These are phyloP conservation scores for Neodiprion fabricii DNA, from an alignment of 1,140 invertebrate species.

Conservation along the genomic window DNA sequence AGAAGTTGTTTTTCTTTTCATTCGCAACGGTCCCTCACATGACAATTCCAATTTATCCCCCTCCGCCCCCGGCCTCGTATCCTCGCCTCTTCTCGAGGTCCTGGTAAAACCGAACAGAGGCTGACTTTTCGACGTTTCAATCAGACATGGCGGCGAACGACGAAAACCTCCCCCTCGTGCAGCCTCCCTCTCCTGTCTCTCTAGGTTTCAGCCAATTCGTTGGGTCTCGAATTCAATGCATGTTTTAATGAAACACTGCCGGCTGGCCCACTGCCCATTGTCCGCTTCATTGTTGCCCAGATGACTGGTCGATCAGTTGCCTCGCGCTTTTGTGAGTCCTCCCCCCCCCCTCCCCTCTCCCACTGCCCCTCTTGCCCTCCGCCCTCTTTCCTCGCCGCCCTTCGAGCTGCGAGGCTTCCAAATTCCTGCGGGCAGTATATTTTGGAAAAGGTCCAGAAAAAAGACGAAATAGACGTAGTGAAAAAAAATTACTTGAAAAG, in stretches of 20 bases:
- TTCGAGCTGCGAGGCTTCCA: background rate
- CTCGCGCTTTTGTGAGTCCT: constrained; percentile 38
- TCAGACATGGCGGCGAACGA: constrained; percentile 45
- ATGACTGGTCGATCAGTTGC: constrained; percentile 47
- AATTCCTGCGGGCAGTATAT: background rate
- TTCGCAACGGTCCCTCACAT: constrained; percentile 1
- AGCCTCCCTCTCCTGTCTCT: background rate
- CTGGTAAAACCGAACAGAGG: constrained; percentile 4
- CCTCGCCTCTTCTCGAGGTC: background rate
- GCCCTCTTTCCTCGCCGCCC: background rate
- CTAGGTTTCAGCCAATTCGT: constrained; percentile 20
- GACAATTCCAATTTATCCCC: constrained; percentile 56
- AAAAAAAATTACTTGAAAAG: too few relatives aligned
- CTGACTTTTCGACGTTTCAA: constrained; percentile 58
- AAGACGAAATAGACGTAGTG: too few relatives aligned
- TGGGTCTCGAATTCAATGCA: constrained; percentile 42
- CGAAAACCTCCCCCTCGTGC: background rate
- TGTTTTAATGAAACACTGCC: constrained; percentile 60
- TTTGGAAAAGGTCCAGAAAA: too few relatives aligned
- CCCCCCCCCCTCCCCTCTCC: background rate
- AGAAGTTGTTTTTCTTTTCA: constrained; percentile 5
- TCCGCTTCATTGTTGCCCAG: constrained; percentile 49
- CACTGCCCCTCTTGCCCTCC: constrained; percentile 22
- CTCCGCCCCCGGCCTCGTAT: background rate
- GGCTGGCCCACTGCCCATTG: constrained; percentile 53